A percentile compares a stretch with the other conserved stretches of the same genome.
Conservation (phyloP, 30 jellyfish, hydroid and myxozoan species). For the Chrysaora quinquecirrha region DNA sequence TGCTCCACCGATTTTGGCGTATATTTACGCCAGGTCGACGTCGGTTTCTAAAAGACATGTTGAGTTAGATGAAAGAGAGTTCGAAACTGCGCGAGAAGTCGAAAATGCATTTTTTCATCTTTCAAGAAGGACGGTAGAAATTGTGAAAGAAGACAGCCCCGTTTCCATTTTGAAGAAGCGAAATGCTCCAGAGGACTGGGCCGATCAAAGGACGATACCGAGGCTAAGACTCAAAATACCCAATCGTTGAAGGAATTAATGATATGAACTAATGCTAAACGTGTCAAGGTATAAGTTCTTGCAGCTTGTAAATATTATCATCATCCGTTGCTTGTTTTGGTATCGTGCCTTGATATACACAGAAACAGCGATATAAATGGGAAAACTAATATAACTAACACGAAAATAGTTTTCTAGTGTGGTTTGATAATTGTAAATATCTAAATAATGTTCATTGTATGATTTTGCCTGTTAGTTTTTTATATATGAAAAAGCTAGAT, state of each 20-base stretch:
- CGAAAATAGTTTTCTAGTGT: no score
- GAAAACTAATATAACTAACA: no score
- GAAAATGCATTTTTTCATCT: neutral
- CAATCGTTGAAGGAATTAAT: neutral
- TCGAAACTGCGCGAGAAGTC: neutral
- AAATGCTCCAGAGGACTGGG: slow-evolving; percentile 7
- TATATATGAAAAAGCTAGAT: no score
- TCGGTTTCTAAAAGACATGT: slow-evolving; percentile 45
- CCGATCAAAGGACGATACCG: slow-evolving; percentile 10
- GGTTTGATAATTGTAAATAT: no score
- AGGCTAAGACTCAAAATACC: neutral
- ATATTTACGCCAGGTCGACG: slow-evolving; percentile 76
- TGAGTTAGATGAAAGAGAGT: neutral
- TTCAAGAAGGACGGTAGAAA: slow-evolving; percentile 12
- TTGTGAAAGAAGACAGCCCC: neutral
- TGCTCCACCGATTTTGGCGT: slow-evolving; percentile 77
- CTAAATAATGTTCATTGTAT: no score
- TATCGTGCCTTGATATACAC: no score
- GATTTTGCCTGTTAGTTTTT: no score
- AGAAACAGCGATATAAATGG: no score
- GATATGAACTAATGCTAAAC: neutral
- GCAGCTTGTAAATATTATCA: no score
- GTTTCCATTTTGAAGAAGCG: slow-evolving; percentile 19
- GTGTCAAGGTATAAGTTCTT: no score
- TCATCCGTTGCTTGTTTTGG: no score